Evolutionary conservation across 2,888 invertebrate genomes (phyloP).

Genomic region (Papilio protenor): DNA sequence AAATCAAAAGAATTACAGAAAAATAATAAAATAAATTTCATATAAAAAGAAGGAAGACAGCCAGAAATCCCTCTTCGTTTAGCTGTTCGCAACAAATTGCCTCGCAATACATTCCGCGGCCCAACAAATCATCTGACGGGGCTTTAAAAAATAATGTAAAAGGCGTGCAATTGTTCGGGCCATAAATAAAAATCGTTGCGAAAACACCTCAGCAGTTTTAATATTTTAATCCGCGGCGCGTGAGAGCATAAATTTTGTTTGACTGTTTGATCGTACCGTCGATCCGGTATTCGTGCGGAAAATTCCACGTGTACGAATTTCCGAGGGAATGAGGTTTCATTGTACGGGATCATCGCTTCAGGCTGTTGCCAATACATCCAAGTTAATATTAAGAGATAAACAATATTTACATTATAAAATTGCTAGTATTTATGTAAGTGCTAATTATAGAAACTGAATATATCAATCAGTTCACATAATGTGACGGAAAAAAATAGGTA

Average conservation of each 20-base stretch:
- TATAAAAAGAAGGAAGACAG: conserved; percentile 51
- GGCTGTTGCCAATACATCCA: conserved; percentile 2
- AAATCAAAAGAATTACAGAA: background rate
- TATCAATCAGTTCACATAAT: too few relatives aligned
- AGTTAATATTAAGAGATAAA: background rate
- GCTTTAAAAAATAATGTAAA: conserved; percentile 61
- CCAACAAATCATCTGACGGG: conserved; percentile 67
- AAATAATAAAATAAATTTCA: conserved; percentile 57
- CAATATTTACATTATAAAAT: background rate
- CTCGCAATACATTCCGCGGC: conserved; percentile 59
- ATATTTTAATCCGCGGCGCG: conserved; percentile 73
- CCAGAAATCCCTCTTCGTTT: conserved; percentile 51
- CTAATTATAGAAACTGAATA: too few relatives aligned
- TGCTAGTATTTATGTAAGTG: too few relatives aligned
- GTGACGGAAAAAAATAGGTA: too few relatives aligned
- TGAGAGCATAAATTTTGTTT: conserved; percentile 71
- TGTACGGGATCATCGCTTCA: conserved; percentile 18
- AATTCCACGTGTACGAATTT: conserved; percentile 44
- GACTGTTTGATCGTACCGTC: conserved; percentile 63
- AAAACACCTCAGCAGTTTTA: conserved; percentile 79
- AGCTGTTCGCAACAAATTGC: conserved; percentile 52
- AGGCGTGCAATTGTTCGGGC: conserved; percentile 66
- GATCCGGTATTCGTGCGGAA: conserved; percentile 53
- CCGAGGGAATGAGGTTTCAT: conserved; percentile 24
- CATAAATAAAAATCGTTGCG: conserved; percentile 74